These are phyloP conservation scores for Tupiocoris notatus DNA, from an alignment of 2,888 invertebrate species.

Conservation along the genomic window DNA sequence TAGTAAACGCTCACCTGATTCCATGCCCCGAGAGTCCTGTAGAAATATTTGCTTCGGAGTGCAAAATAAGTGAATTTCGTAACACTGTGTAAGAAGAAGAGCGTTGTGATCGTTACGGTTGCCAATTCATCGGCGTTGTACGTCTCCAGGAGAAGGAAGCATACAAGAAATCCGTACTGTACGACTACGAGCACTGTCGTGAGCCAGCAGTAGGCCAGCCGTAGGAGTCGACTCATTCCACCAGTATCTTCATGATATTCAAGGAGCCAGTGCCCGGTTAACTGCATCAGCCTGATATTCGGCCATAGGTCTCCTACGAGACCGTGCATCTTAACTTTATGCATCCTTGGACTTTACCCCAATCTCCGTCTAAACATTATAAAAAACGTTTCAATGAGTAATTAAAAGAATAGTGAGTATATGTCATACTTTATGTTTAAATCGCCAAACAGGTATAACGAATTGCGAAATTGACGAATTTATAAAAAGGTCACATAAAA, in stretches of 20 bases:
- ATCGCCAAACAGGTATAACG: too few species aligned
- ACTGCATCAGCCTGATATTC: conserved; percentile 75
- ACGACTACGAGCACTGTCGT: conserved; percentile 48
- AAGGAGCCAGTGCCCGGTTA: conserved; percentile 74
- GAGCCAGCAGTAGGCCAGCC: conserved; percentile 54
- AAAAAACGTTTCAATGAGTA: background rate
- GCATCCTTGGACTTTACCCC: conserved; percentile 36
- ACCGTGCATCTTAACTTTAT: conserved; percentile 61
- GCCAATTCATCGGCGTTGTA: conserved; percentile 70
- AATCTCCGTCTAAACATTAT: conserved; percentile 32
- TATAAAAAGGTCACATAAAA: too few species aligned
- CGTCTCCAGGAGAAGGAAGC: conserved; percentile 69
- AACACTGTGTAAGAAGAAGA: conserved; percentile 75
- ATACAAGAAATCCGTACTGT: conserved; percentile 61
- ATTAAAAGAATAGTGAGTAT: background rate
- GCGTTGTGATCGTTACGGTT: conserved; percentile 76
- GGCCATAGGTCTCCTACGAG: conserved; percentile 83
- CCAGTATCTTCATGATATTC: conserved; percentile 63
- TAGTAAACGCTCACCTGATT: conserved; percentile 61
- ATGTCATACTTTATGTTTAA: too few species aligned
- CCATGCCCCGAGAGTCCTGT: conserved; percentile 75
- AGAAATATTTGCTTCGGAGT: conserved; percentile 65
- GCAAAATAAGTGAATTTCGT: conserved; percentile 75
- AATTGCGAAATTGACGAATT: too few species aligned
- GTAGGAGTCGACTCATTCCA: conserved; percentile 52